These are phyloP conservation scores for Epizoanthus fatuus DNA, from an alignment of 92 coral and sea anemone genomes.

Conservation along the genomic window DNA sequence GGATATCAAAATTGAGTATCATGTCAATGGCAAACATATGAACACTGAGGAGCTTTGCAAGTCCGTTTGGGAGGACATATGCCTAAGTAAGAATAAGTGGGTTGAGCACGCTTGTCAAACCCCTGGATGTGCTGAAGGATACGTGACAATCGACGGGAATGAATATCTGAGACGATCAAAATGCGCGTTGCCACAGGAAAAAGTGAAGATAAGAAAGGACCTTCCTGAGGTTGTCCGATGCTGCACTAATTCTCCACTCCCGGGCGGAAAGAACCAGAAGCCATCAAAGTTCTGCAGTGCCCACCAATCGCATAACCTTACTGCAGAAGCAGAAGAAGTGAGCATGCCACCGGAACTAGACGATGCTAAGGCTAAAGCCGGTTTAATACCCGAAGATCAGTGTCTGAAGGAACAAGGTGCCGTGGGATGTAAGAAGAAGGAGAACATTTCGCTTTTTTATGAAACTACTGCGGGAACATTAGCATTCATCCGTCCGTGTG, in stretches of 20 bases:
- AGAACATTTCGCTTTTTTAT: slow-evolving; percentile 65
- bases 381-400: slow-evolving; percentile 43
- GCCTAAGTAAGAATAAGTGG: not conserved
- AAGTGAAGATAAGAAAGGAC: slow-evolving; percentile 67
- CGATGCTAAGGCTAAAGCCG: slow-evolving; percentile 47
- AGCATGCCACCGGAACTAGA: slow-evolving; percentile 57
- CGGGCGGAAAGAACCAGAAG: slow-evolving; percentile 68
- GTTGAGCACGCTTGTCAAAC: too few species aligned
- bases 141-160: slow-evolving; percentile 74
- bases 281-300: slow-evolving; percentile 73
- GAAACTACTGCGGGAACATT: slow-evolving; percentile 83
- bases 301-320: slow-evolving; percentile 27
- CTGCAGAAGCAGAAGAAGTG: slow-evolving; percentile 23
- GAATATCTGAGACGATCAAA: slow-evolving; percentile 51
- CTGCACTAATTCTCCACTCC: slow-evolving; percentile 68
- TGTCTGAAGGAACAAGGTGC: slow-evolving; percentile 10
- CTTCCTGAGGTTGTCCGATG: slow-evolving; percentile 71
- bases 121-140: too few species aligned
- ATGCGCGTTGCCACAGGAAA: slow-evolving; percentile 77
- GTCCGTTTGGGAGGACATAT: slow-evolving; percentile 27
- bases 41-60: slow-evolving; percentile 49
- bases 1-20: too few species aligned
- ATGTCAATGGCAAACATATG: slow-evolving; percentile 8
- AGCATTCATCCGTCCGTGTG: slow-evolving; percentile 73
- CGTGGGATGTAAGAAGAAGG: slow-evolving; percentile 76